Evolutionary conservation across 2,888 invertebrate genomes (phyloP).

Genomic region (Theristus sp.): DNA sequence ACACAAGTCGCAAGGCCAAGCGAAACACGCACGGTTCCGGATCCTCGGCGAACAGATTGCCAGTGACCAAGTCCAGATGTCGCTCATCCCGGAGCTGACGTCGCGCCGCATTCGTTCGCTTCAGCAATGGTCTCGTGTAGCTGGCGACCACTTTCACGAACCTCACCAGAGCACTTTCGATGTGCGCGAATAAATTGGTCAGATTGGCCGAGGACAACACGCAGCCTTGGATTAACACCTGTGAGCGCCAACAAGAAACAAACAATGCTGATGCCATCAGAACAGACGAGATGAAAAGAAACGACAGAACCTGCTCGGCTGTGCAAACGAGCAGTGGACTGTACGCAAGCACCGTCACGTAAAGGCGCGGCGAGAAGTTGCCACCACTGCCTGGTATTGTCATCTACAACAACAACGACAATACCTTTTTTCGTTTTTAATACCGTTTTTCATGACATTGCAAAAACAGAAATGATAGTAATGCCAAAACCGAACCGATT

Average conservation of each 20-base stretch:
- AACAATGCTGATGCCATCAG: neutral
- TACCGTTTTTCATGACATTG: neutral
- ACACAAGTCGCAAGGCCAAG: neutral
- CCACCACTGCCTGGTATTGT: neutral
- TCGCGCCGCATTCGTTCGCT: constrained; percentile 11
- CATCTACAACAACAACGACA: neutral
- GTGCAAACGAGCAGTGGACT: constrained; percentile 45
- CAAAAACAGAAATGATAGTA: neutral
- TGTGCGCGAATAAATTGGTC: constrained; percentile 39
- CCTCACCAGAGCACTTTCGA: constrained; percentile 41
- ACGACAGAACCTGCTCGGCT: neutral
- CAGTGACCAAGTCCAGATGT: neutral
- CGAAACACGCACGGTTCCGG: neutral
- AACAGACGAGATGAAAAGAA: neutral
- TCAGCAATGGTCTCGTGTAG: neutral
- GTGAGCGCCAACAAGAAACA: neutral
- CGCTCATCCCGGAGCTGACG: neutral
- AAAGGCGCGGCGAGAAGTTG: constrained; percentile 47
- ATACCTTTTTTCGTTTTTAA: neutral
- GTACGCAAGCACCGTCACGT: constrained; percentile 54
- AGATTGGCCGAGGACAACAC: constrained; percentile 43
- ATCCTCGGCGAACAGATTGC: constrained; percentile 1
- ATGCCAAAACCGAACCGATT: constrained; percentile 21
- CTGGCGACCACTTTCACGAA: constrained; percentile 39
- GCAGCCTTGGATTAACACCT: constrained; percentile 51